Conservation (phyloP, 2,797 vertebrate genomes). For the Mionectes olivaceus region DNA sequence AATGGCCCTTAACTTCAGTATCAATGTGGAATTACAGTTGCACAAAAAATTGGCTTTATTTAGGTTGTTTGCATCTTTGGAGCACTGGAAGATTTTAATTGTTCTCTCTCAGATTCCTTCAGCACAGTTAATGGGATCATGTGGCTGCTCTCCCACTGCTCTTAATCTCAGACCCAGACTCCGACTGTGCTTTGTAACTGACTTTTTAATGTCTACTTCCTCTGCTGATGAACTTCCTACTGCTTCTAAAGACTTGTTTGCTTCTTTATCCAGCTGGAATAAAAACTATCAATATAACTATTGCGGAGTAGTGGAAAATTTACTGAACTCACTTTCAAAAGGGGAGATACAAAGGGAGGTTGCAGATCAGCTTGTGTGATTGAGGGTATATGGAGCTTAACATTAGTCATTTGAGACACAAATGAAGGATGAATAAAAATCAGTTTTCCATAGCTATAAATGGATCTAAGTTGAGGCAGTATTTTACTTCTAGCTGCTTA, state of each 20-base stretch:
- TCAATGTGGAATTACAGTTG: neutral
- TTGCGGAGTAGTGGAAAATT: neutral
- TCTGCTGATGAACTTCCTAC: conserved; percentile 58
- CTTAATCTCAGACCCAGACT: conserved; percentile 46
- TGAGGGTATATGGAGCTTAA: neutral
- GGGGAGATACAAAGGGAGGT: neutral
- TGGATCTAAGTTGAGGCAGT: neutral
- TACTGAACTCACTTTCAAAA: conserved; percentile 4
- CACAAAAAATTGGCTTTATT: neutral
- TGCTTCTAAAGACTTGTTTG: conserved; percentile 41
- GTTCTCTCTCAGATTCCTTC: conserved; percentile 40
- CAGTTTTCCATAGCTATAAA: neutral
- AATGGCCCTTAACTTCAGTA: conserved; percentile 23
- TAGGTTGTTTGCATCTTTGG: conserved; percentile 7
- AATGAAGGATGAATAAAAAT: conserved; percentile 14
- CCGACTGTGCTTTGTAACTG: conserved; percentile 58
- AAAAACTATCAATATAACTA: conserved; percentile 10
- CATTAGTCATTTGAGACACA: neutral
- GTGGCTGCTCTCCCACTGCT: conserved; percentile 62
- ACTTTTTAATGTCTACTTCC: conserved; percentile 48
- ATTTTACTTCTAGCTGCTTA: neutral
- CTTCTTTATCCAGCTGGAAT: conserved; percentile 31
- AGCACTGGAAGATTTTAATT: conserved; percentile 58
- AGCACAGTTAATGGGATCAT: conserved; percentile 63
- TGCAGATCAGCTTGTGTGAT: conserved; percentile 27